Evolutionary conservation across 2,888 invertebrate genomes (phyloP).

Genomic region (Cecidostiba fungosa): DNA sequence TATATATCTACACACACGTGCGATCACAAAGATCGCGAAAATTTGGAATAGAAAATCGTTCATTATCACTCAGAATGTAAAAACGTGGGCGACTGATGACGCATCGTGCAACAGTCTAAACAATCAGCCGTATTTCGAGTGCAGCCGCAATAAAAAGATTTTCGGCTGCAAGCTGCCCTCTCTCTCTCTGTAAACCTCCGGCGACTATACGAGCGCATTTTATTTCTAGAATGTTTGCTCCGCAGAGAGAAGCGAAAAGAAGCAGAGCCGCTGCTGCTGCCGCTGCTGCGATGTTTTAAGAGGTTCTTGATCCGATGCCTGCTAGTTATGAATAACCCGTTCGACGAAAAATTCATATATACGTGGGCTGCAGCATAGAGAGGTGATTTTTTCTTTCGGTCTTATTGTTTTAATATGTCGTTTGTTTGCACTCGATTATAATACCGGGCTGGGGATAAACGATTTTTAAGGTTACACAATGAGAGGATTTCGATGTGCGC

Average conservation of each 20-base stretch:
- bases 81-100: conserved; percentile 6
- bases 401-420: not conserved
- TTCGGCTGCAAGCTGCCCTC: conserved; percentile 63
- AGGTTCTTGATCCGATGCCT: conserved; percentile 74
- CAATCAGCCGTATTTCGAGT: conserved; percentile 64
- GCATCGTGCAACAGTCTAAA: not conserved
- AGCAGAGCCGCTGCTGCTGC: conserved; percentile 25
- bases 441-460: not conserved
- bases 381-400: not conserved
- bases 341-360: conserved; percentile 54
- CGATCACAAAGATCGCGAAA: conserved; percentile 39
- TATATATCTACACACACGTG: not conserved
- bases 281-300: conserved; percentile 73
- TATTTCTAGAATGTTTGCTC: conserved; percentile 78
- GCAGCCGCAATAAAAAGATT: conserved; percentile 36
- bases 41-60: not conserved
- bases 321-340: conserved; percentile 64
- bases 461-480: not conserved
- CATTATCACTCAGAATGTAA: conserved; percentile 46
- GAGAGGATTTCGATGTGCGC: not conserved
- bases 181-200: not conserved
- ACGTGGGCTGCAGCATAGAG: not conserved
- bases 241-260: conserved; percentile 27
- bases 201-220: conserved; percentile 70
- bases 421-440: not conserved